phyloP scores from a whole-genome alignment of 1,140 invertebrate species.

The Drosophila ananassae region DNA sequence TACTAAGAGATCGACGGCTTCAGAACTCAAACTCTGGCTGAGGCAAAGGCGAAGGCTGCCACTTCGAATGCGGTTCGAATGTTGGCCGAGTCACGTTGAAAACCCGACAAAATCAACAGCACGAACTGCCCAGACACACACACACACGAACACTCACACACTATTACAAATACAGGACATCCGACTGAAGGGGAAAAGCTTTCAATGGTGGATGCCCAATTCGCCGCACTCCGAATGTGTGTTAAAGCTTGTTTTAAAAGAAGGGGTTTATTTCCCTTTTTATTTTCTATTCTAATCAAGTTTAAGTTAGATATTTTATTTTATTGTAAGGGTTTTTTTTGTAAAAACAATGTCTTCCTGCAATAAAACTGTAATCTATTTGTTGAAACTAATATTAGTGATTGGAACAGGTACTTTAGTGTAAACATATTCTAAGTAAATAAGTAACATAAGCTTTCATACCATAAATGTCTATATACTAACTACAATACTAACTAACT shows the following conservation, averaged over 20 bases:
- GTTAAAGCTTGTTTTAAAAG: conserved; percentile 1
- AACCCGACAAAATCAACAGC: conserved; percentile 36
- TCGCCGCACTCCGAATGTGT: conserved; percentile 68
- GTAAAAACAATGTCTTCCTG: too few relatives aligned
- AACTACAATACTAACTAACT: too few relatives aligned
- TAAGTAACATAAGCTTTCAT: too few relatives aligned
- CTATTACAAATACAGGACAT: neutral
- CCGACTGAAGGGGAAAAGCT: conserved; percentile 9
- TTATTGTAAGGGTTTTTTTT: too few relatives aligned
- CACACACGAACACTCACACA: neutral
- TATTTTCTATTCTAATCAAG: conserved; percentile 2
- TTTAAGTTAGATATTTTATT: neutral
- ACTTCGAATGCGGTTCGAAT: conserved; percentile 30
- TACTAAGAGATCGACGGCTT: conserved; percentile 57
- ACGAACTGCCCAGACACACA: conserved; percentile 20
- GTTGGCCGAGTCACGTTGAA: neutral
- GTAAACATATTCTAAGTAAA: too few relatives aligned
- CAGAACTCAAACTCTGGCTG: conserved; percentile 28
- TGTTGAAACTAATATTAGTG: too few relatives aligned
- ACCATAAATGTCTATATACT: too few relatives aligned
- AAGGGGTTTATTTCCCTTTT: conserved; percentile 7
- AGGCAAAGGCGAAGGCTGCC: conserved; percentile 49
- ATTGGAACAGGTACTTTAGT: too few relatives aligned
- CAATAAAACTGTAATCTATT: too few relatives aligned
- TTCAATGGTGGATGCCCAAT: conserved; percentile 5